Base-by-base conservation (phyloP, 2,113 vertebrate genomes). In the Galemys pyrenaicus region DNA sequence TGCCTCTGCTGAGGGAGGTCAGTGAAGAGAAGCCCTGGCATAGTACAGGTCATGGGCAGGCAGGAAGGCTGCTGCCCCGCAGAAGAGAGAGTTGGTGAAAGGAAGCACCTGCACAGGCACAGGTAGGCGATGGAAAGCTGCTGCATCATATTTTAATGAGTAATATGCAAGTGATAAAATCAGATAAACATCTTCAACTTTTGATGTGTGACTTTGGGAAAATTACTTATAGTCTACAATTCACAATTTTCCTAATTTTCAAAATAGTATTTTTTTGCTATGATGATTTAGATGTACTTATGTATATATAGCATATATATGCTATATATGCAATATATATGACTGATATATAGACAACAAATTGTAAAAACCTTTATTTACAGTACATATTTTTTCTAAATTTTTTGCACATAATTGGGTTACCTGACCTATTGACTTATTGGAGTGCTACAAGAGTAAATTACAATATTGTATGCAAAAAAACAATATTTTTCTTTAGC, bases 141-240 rank as follows among this genome's bases (percentile, higher is more conserved):
- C n/a, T n/a, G 5, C 9, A 41, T 35, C 9, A 41, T 35, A 4
- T 62, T 70, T 92, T 62, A 35, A 89, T 80, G 7, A 5, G 11
- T 30, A 68, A 62, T 17, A 44, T 85, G 11, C 5, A 58, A 93
- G 24, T 19, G 80, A 79, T 68, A 10, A 82, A 49, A 10, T 51
- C 11, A 87, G 19, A 87, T 41, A 87, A 85, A 58, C 9, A 65
- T 90, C 94, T 26, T 87, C 9, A 65, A 92, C 94, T 26, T 87
- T 89, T 51, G 32, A 75, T n/a, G 30, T 81, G 26, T 56, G 15
- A 79, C 37, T 94, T 80, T 13, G 19, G 24, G 30, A 5, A 82
- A 89, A 56, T 65, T 74, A 75, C 7, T 60, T 79, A 82, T 20
- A 75, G 37, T 49, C 22, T 5, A n/a, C 6, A 64, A 77, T 7